phyloP scores from a whole-genome alignment of 2,888 invertebrate genomes.

The Drosophila parthenogenetica region DNA sequence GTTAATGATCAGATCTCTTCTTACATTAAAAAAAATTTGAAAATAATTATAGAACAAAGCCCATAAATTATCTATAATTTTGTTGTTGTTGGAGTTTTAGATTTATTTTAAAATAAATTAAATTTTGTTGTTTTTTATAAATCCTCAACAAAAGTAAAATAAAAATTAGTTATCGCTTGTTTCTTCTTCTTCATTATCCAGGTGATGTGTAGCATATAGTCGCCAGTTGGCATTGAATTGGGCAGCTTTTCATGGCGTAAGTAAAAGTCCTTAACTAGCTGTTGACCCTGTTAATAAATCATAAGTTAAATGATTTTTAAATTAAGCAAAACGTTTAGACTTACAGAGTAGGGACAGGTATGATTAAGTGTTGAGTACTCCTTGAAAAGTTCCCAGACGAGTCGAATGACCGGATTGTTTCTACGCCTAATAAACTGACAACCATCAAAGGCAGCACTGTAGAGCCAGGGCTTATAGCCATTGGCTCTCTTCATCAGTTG shows the following conservation, averaged over 20 bases:
- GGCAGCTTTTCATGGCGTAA: conserved; percentile 40
- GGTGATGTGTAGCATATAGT: conserved; percentile 41
- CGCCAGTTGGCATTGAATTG: conserved; percentile 49
- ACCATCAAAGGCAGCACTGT: conserved; percentile 39
- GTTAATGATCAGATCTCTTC: too few species aligned
- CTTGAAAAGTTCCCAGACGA: conserved; percentile 45
- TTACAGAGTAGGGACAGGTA: conserved; percentile 52
- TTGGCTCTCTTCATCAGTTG: conserved; percentile 50
- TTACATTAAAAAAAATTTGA: too few species aligned
- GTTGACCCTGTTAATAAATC: conserved; percentile 33
- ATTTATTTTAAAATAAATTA: neutral
- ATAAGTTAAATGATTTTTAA: neutral
- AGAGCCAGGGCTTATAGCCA: conserved; percentile 62
- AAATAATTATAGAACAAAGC: too few species aligned
- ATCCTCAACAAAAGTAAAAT: conserved; percentile 53
- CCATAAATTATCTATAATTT: too few species aligned
- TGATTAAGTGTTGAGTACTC: conserved; percentile 55
- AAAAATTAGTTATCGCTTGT: conserved; percentile 43
- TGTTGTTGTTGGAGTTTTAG: too few species aligned
- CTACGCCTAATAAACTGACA: conserved; percentile 40
- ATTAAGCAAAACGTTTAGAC: neutral
- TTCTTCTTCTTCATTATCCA: conserved; percentile 38
- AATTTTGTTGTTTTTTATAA: neutral
- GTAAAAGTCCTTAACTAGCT: conserved; percentile 48
- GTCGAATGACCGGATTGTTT: conserved; percentile 44